Conservation (phyloP, 2,797 vertebrate genomes). For the Mareca penelope region DNA sequence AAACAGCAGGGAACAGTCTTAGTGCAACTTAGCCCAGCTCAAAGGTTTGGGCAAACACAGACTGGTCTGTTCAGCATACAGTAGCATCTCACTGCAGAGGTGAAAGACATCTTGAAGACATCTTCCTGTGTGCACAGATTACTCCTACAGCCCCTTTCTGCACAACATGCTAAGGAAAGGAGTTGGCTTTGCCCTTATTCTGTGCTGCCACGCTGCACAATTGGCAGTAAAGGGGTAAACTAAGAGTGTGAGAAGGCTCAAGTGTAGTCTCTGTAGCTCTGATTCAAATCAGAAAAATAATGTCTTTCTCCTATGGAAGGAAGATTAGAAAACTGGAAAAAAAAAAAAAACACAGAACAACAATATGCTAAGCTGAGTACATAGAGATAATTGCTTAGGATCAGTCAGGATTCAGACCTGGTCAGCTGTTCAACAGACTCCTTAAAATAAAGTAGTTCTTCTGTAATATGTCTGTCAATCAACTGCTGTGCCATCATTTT, state of each 20-base stretch:
- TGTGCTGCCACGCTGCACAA: neutral
- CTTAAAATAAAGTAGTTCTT: slow-evolving; percentile 86
- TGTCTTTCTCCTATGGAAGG: neutral
- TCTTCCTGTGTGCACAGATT: neutral
- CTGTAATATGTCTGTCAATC: slow-evolving; percentile 84
- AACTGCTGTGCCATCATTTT: slow-evolving; percentile 84
- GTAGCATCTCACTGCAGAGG: neutral
- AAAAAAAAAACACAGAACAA: neutral
- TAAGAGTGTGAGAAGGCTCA: neutral
- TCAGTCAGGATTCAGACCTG: slow-evolving; percentile 62
- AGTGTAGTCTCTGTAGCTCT: neutral
- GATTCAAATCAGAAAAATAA: neutral
- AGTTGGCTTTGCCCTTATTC: neutral
- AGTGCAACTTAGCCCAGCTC: neutral
- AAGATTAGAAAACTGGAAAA: neutral
- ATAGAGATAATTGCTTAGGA: neutral
- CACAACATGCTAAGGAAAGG: neutral
- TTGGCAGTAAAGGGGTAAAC: neutral
- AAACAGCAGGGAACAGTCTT: neutral
- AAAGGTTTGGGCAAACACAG: neutral
- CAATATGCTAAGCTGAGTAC: neutral
- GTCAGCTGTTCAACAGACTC: slow-evolving; percentile 81
- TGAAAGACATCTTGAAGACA: neutral
- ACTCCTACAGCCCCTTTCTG: neutral
- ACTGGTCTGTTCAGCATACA: neutral